phyloP scores from a whole-genome alignment of 2,888 invertebrate species.

The Clunio marinus region DNA sequence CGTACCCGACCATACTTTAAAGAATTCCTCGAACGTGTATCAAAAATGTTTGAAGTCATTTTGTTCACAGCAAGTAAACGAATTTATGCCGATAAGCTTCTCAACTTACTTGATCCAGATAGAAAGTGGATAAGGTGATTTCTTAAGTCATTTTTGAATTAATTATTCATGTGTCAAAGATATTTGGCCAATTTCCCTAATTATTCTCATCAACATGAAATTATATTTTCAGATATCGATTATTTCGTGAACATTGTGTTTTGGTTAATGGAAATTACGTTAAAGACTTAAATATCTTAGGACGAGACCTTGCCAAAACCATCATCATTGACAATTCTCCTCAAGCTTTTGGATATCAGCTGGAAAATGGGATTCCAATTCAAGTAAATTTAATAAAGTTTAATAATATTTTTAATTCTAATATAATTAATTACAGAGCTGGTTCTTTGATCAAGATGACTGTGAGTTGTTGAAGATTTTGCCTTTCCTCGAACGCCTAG shows the following conservation, averaged over 20 bases:
- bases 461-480: slow-evolving; percentile 84
- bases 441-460: slow-evolving; percentile 90
- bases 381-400: slow-evolving; percentile 46
- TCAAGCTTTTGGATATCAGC: slow-evolving; percentile 85
- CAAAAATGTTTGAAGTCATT: slow-evolving; percentile 85
- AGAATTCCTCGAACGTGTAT: slow-evolving; percentile 86
- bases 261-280: slow-evolving; percentile 95
- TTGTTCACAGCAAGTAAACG: slow-evolving; percentile 94
- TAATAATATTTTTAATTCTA: neutral
- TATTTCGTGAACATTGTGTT: slow-evolving; percentile 93
- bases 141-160: neutral
- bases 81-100: slow-evolving; percentile 88
- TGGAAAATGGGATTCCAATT: slow-evolving; percentile 95
- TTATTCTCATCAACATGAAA: neutral
- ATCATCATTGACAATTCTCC: slow-evolving; percentile 86
- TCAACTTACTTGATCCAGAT: slow-evolving; percentile 86
- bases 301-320: slow-evolving; percentile 83
- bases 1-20: slow-evolving; percentile 86
- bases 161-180: slow-evolving; percentile 14
- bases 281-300: slow-evolving; percentile 89
- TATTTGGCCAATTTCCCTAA: neutral
- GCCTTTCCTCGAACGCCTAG: slow-evolving; percentile 84
- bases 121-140: slow-evolving; percentile 68
- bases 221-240: slow-evolving; percentile 57
- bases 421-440: slow-evolving; percentile 63